These are phyloP conservation scores for Indri indri DNA, from an alignment of 2,113 vertebrate genomes.

Conservation along the genomic window DNA sequence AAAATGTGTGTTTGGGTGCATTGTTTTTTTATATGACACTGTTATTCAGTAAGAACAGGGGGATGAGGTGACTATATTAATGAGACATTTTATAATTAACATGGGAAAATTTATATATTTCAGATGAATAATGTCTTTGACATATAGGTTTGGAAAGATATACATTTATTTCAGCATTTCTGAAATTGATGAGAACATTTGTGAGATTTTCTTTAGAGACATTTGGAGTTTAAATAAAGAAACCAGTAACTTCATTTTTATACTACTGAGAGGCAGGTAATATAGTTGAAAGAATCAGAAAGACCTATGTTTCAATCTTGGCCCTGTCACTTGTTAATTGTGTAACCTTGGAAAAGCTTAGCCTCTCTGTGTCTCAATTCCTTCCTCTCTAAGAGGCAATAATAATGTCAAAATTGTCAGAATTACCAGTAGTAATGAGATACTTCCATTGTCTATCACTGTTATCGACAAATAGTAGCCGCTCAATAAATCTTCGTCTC, in stretches of 20 bases:
- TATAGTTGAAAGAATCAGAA: not conserved
- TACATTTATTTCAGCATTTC: not conserved
- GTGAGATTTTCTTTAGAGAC: not conserved
- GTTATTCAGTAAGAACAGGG: not conserved
- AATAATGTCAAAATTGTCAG: not conserved
- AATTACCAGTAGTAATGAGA: not conserved
- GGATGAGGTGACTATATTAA: not conserved
- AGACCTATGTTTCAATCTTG: not conserved
- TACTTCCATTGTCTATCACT: not conserved
- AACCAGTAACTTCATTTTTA: not conserved
- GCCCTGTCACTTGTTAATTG: not conserved
- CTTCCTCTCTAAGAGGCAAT: not conserved
- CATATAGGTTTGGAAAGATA: not conserved
- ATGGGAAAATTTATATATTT: not conserved
- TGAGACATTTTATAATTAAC: constrained; percentile 6
- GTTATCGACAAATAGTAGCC: not conserved
- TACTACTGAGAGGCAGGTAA: not conserved
- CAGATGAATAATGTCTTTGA: not conserved
- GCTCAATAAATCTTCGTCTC: not conserved
- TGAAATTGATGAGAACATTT: not conserved
- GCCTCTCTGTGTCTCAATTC: not conserved
- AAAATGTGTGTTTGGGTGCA: not conserved
- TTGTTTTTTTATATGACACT: not conserved
- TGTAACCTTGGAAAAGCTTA: not conserved
- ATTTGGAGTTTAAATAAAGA: constrained; percentile 7